Evolutionary conservation across 23 tunicate genomes (phyloP), one percentile per base, ranked within the genome.

Genomic region (Trididemnum clinides): DNA sequence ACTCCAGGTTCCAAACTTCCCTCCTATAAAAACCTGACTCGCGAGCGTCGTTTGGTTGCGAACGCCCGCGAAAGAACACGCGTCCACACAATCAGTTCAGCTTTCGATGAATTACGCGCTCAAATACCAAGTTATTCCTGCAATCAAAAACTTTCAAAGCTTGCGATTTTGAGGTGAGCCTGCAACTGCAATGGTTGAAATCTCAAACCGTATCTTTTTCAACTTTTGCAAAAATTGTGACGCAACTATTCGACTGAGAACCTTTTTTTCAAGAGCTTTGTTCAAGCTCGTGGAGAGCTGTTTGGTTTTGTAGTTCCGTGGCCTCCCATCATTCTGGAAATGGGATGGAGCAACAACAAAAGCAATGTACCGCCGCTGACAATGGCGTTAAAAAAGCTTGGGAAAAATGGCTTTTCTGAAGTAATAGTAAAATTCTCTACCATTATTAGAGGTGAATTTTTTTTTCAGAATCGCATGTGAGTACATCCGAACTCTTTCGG

Each of bases 61-160:
- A 97, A 97, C 71, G 99, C 99, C 3, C 88, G 99, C 1, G 99
- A 97, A 77, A 72, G 99, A 33, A 97, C 99, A 0, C 88, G 99
- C n/a, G 99, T 97, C 25, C 99, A 97, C 84, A 97, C 99, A 23
- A 97, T 97, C 28, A 86, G 97, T 63, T 92, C 99, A 0, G 99
- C 99, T 1, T 97, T 97, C 63, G 99, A 97, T 32, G 99, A 93
- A 23, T 84, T 97, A 2, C 88, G 99, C 15, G 73, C 77, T 0
- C 97, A 93, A 70, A 93, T 97, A 1, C 99, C 99, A 39, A 97
- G 97, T 58, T 97, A 97, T 51, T 92, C 97, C 4, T 97, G 97
- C 86, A 97, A 97, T 80, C 99, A 97, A 35, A 97, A 97, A 57
- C 86, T 97, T 28, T 97, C 99, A 35, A 97, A 97, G 69, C 89